phyloP scores from a whole-genome alignment of 92 coral and sea anemone genomes.

The Micromussa lordhowensis region DNA sequence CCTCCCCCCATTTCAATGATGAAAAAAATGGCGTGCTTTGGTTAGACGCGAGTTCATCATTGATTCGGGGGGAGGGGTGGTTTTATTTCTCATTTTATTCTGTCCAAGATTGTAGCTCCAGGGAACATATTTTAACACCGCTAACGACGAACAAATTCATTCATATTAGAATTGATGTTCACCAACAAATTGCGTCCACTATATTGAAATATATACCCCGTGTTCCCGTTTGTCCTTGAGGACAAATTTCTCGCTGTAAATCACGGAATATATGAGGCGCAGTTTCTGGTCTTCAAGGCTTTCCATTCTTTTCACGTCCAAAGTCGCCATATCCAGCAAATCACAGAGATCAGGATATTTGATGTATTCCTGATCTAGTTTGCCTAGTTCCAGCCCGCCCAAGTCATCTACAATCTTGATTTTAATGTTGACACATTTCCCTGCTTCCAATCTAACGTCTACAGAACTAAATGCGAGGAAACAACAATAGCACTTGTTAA shows the following conservation, averaged over 20 bases:
- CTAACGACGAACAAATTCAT: too few relatives aligned
- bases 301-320: not conserved
- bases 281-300: too few relatives aligned
- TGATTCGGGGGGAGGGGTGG: too few relatives aligned
- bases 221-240: not conserved
- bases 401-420: not conserved
- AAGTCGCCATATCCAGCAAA: not conserved
- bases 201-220: not conserved
- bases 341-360: not conserved
- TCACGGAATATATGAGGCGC: not conserved
- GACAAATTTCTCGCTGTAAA: constrained; percentile 7
- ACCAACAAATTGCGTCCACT: too few relatives aligned
- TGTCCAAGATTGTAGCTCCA: too few relatives aligned
- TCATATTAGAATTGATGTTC: too few relatives aligned
- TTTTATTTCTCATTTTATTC: too few relatives aligned
- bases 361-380: constrained; percentile 6
- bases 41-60: too few relatives aligned
- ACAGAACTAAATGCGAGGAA: not conserved
- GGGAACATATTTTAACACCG: too few relatives aligned
- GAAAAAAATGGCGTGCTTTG: too few relatives aligned
- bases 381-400: not conserved
- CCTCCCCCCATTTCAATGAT: too few relatives aligned
- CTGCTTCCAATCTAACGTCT: not conserved
- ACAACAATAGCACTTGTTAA: not conserved
- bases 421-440: not conserved